Evolutionary conservation across 2,113 vertebrate genomes (phyloP), one percentile per base, ranked within the genome.

Genomic region (Mormoops blainvillei): DNA sequence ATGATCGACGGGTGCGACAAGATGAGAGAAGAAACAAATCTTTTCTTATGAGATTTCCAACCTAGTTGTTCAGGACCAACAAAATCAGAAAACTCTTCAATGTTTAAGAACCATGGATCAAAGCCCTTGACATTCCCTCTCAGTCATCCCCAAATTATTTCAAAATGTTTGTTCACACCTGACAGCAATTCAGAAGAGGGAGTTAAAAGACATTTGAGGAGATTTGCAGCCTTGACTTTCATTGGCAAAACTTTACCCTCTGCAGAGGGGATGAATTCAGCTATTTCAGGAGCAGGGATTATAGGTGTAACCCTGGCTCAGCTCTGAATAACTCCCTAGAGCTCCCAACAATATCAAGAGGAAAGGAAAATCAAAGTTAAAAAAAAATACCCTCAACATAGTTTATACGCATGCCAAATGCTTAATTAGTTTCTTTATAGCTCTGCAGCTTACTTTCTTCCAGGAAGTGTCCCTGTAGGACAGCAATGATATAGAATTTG

Each of bases 121-220:
- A 93, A 97, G 82, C 38, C 68, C 38, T 91, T 91, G 83, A 41
- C 77, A 63, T 95, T 87, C 84, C 65, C 36, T 93, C 36, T 41
- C 22, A 65, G 48, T 83, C n/a, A 88, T 85, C 52, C 18, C 74
- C 91, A 91, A 36, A 88, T 94, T 80, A 50, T 74, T 89, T 89
- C 86, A 28, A 43, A 67, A 68, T 48, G 48, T 85, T 87, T 87
- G 50, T 70, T 95, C 41, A 36, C 61, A 95, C 87, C 38, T 85
- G 61, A 31, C 26, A 7, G 36, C 43, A n/a, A 28, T 54, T 52
- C 12, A 54, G 58, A 38, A 71, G 78, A 65, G 58, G 33, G 50
- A 58, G 63, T 12, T 24, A 48, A 41, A 87, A 78, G 86, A 58
- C 45, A 22, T 52, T 33, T 65, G 31, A 6, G 52, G 90, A 92